Evolutionary conservation across 2,797 vertebrate species (phyloP), one percentile per base, ranked within the genome.

Genomic region (Sebastes matsubarae): DNA sequence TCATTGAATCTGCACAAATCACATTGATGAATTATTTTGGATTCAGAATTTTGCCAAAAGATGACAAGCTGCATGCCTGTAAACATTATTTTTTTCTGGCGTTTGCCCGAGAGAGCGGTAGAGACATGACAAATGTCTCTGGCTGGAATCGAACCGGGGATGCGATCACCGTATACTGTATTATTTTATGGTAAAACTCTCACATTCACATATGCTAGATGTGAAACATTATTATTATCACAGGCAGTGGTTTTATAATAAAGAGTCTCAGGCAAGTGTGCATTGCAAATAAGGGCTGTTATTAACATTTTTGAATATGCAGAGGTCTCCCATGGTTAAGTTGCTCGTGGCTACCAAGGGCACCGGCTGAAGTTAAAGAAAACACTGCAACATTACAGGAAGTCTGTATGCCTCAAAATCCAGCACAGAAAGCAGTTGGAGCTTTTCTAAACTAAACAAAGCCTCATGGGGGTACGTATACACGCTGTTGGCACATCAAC

Each of bases 251-350:
- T 50, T 46, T 73, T 36, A 52, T 10, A 69, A 68, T 3, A 68
- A 36, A 3, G 1, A 60, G 34, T 77, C 38, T 83, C 9, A 36
- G 30, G 60, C 27, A 8, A 75, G 7, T 38, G 32, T 71, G 64
- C 54, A 70, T 66, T 68, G 38, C 65, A 74, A 67, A 86, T 50
- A 60, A 55, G 46, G 24, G 46, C 24, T 1, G 1, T 52, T 22
- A 80, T 82, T 75, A 72, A n/a, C 79, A 83, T 77, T 65, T 54
- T 54, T 67, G 14, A 68, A 81, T 60, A 77, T 64, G 22, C 30
- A 63, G 34, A 61, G 36, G 58, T 50, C 34, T 71, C 1, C 12
- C 11, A 14, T 66, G 27, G 22, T 57, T 54, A 25, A 66, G 32
- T 77, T 73, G 65, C 77, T 71, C 14, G 58, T 79, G 71, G 77